Conservation (phyloP, 1,140 invertebrate species). For the Aporrectodea caliginosa region DNA sequence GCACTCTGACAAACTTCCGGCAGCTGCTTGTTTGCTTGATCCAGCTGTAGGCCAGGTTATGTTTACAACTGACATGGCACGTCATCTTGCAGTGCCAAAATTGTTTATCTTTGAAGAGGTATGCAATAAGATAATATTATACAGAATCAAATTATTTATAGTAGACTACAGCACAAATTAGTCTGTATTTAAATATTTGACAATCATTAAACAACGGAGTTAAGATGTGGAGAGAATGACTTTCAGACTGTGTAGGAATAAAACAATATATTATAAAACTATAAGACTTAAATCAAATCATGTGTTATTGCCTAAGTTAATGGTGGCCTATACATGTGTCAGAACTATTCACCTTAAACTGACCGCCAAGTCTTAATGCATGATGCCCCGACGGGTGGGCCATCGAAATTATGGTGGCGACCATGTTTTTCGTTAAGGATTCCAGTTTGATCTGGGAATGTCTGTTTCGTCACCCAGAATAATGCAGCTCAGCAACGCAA, state of each 20-base stretch:
- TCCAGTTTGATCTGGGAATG: too few species aligned
- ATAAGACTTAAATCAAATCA: too few species aligned
- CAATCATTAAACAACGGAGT: neutral
- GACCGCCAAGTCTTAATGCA: too few species aligned
- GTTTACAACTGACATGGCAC: neutral
- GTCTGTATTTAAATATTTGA: neutral
- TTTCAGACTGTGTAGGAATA: neutral
- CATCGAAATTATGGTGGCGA: too few species aligned
- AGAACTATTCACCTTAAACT: too few species aligned
- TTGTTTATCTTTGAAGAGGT: constrained; percentile 1
- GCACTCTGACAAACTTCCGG: neutral
- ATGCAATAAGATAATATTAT: neutral
- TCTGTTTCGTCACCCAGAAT: too few species aligned
- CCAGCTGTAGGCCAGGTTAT: constrained; percentile 1
- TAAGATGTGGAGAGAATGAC: neutral
- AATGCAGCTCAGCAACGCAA: too few species aligned
- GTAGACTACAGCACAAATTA: neutral
- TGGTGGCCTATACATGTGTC: too few species aligned
- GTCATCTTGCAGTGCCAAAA: neutral
- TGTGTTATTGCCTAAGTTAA: too few species aligned
- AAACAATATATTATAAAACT: too few species aligned
- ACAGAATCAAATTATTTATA: neutral
- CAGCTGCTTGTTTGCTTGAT: neutral
- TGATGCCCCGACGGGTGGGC: too few species aligned
- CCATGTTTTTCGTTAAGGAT: too few species aligned